These are phyloP conservation scores for Limnephilus auricula DNA, from an alignment of 2,888 invertebrate genomes.

Conservation along the genomic window DNA sequence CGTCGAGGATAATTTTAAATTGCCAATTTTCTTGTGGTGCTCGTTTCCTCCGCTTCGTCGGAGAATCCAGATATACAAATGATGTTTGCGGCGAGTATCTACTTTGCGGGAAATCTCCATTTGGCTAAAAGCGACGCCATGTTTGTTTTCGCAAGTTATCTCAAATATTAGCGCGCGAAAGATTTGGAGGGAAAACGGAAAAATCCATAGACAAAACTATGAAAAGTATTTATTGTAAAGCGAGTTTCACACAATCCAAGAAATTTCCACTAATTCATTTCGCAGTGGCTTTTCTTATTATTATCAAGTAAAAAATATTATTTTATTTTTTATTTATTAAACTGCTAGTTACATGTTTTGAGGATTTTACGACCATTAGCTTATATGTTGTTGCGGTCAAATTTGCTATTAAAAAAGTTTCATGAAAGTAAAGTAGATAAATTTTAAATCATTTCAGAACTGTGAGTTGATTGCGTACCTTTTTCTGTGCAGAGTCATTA, in stretches of 20 bases:
- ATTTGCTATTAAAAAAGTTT: too few relatives aligned
- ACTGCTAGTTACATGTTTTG: too few relatives aligned
- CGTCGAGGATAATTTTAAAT: conserved; percentile 65
- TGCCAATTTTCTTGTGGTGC: conserved; percentile 65
- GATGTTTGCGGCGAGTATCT: conserved; percentile 20
- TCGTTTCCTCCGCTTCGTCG: conserved; percentile 58
- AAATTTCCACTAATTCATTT: background rate
- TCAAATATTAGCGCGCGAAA: background rate
- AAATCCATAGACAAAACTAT: background rate
- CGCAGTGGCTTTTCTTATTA: background rate
- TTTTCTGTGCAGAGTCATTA: too few relatives aligned
- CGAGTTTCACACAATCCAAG: background rate
- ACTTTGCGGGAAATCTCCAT: conserved; percentile 5
- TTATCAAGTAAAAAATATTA: too few relatives aligned
- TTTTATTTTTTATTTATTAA: too few relatives aligned
- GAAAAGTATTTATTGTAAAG: background rate
- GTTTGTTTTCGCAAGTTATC: conserved; percentile 20
- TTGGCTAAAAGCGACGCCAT: conserved; percentile 46
- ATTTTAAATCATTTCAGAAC: too few relatives aligned
- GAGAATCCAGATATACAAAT: conserved; percentile 19
- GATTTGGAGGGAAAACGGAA: background rate
- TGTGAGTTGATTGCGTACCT: too few relatives aligned
- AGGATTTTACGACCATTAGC: too few relatives aligned
- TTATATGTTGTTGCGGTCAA: too few relatives aligned
- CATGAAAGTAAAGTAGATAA: too few relatives aligned